A percentile compares a stretch with the other conserved stretches of the same genome.
These are phyloP conservation scores for Bathynomus jamesi DNA, from an alignment of 1,140 invertebrate species.

Conservation along the genomic window DNA sequence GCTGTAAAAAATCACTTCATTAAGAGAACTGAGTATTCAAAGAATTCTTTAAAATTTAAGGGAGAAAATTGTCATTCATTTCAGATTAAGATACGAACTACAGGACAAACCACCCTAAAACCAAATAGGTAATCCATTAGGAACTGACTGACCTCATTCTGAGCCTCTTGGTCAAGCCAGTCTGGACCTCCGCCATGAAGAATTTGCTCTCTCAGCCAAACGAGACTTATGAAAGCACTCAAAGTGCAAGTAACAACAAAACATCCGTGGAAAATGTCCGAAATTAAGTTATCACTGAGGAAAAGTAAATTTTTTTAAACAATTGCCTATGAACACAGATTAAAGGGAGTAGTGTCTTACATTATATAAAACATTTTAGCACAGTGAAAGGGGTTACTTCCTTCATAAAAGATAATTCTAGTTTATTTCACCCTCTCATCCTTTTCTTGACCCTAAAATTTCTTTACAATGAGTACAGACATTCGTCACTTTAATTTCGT, in stretches of 20 bases:
- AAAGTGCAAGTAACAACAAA: conserved; percentile 94
- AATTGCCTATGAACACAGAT: background rate
- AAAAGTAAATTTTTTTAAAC: too few relatives aligned
- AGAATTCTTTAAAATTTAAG: background rate
- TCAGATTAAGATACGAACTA: background rate
- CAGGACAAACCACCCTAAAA: background rate
- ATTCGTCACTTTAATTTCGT: too few relatives aligned
- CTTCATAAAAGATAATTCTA: too few relatives aligned
- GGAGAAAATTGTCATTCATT: background rate
- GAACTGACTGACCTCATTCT: conserved; percentile 24
- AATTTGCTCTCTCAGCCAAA: conserved; percentile 97
- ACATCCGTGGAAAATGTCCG: conserved; percentile 91
- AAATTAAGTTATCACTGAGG: conserved; percentile 70
- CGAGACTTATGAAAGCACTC: conserved; percentile 90
- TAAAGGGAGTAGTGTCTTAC: conserved; percentile 3
- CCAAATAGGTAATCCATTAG: background rate
- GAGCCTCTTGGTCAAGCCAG: conserved; percentile 68
- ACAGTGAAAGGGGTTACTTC: too few relatives aligned
- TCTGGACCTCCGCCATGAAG: conserved; percentile 92
- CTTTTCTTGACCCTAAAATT: too few relatives aligned
- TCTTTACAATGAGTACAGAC: too few relatives aligned
- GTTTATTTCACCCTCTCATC: too few relatives aligned
- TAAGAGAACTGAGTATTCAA: background rate
- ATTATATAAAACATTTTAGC: too few relatives aligned
- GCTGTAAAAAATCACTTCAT: background rate